Conservation (phyloP, 2,888 invertebrate genomes). For the Acanthosepion esculentum region DNA sequence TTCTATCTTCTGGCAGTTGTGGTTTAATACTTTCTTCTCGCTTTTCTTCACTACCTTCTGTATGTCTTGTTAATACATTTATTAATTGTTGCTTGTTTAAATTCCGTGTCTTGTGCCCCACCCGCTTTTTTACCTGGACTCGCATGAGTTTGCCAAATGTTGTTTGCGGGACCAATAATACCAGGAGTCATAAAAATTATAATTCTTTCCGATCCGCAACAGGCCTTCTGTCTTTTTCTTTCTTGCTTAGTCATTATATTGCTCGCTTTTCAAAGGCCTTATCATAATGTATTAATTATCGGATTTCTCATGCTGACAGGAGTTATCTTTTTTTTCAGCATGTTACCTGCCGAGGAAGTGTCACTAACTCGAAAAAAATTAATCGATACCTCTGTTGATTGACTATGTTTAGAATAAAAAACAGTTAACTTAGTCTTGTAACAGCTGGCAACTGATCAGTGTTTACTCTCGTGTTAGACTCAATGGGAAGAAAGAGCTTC, state of each 20-base stretch:
- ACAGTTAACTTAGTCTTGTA: background rate
- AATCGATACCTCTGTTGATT: background rate
- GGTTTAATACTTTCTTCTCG: too few species aligned
- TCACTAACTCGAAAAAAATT: background rate
- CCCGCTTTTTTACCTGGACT: background rate
- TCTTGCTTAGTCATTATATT: background rate
- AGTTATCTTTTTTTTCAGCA: background rate
- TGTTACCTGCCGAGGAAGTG: background rate
- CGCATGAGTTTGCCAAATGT: too few species aligned
- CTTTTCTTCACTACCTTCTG: too few species aligned
- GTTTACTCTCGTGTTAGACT: background rate
- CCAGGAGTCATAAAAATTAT: too few species aligned
- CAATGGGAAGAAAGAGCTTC: too few species aligned
- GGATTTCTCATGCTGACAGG: background rate
- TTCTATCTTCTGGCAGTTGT: too few species aligned
- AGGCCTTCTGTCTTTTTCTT: background rate
- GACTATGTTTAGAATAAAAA: background rate
- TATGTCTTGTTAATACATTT: too few species aligned
- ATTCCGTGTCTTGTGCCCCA: too few species aligned
- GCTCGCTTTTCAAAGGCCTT: background rate
- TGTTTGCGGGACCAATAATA: too few species aligned
- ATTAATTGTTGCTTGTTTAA: too few species aligned
- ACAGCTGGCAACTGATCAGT: background rate
- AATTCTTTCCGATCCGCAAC: background rate
- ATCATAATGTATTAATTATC: background rate